A percentile compares a stretch with the other conserved stretches of the same genome.
Evolutionary conservation across 2,888 invertebrate species (phyloP).

Genomic region (Troides oblongomaculatus): DNA sequence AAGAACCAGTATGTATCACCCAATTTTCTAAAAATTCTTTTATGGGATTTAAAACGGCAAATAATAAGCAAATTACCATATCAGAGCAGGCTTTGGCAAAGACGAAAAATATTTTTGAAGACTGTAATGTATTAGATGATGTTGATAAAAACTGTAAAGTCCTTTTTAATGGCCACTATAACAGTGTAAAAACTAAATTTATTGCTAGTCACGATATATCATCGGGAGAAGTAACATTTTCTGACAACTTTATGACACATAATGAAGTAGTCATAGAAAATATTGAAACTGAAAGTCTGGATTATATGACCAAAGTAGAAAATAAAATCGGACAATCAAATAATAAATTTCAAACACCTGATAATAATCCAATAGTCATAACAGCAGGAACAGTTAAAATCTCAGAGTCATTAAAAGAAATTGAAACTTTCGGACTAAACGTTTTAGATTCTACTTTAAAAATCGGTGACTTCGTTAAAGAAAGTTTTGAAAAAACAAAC

Average conservation of each 20-base stretch:
- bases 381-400: conserved; percentile 42
- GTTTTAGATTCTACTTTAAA: neutral
- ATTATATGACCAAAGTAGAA: neutral
- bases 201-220: neutral
- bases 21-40: conserved; percentile 19
- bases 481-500: conserved; percentile 54
- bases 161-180: neutral
- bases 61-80: conserved; percentile 54
- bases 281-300: neutral
- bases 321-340: neutral
- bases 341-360: conserved; percentile 40
- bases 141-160: too few relatives aligned
- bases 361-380: conserved; percentile 44
- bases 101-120: conserved; percentile 46
- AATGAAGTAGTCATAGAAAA: too few relatives aligned
- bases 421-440: conserved; percentile 28
- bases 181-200: neutral
- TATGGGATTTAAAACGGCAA: conserved; percentile 58
- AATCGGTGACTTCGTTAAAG: conserved; percentile 10
- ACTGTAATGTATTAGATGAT: conserved; percentile 8
- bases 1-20: too few relatives aligned
- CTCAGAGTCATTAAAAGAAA: conserved; percentile 45
- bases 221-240: too few relatives aligned
- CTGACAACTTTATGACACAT: too few relatives aligned
- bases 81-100: conserved; percentile 47